phyloP scores from a whole-genome alignment of 2,797 vertebrate genomes.

The Rhynchotus rufescens region DNA sequence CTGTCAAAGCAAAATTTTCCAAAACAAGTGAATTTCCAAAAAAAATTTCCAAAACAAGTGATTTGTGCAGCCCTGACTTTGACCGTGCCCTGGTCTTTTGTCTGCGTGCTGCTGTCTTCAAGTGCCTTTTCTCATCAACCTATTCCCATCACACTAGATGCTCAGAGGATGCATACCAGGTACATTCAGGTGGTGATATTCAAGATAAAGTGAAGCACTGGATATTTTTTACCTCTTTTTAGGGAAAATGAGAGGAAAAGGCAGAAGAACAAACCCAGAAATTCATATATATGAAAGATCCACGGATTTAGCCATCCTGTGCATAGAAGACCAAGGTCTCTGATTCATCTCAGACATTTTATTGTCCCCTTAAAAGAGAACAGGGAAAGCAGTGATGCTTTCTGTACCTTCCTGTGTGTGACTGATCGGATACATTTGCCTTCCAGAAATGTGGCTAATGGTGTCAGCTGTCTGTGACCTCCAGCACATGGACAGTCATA shows the following conservation, averaged over 20 bases:
- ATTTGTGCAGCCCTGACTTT: neutral
- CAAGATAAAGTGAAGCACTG: neutral
- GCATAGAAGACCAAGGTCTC: neutral
- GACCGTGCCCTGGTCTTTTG: neutral
- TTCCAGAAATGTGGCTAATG: neutral
- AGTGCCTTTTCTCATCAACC: neutral
- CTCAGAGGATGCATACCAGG: neutral
- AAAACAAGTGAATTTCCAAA: neutral
- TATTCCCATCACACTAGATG: neutral
- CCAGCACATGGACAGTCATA: neutral
- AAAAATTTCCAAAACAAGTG: too few relatives aligned
- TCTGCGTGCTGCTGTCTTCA: neutral
- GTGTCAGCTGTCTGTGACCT: neutral
- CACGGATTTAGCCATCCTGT: neutral
- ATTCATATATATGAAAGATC: neutral
- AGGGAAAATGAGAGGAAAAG: neutral
- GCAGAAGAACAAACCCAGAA: neutral
- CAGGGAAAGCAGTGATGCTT: accelerated
- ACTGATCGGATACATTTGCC: neutral
- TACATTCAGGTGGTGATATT: neutral
- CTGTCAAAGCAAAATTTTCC: neutral
- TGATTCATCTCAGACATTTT: neutral
- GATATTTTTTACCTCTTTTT: neutral
- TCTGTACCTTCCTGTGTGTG: neutral
- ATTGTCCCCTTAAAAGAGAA: neutral